phyloP scores from a whole-genome alignment of 1,140 invertebrate species.

The Neelides sp. region DNA sequence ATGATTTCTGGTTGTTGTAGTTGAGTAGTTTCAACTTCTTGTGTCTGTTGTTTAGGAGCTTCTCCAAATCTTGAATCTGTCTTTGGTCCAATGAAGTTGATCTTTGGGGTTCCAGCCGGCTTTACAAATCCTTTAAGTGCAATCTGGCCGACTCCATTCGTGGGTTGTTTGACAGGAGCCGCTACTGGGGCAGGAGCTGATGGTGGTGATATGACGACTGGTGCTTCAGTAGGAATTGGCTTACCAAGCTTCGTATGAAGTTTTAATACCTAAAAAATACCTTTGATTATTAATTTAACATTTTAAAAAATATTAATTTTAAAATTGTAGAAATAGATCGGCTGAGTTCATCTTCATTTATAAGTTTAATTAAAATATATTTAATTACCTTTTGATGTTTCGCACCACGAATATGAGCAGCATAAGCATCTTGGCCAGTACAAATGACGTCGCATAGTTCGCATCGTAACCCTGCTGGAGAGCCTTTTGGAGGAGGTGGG shows the following conservation, averaged over 20 bases:
- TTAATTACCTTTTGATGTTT: conserved; percentile 80
- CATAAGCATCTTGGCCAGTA: conserved; percentile 93
- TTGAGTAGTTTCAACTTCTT: conserved; percentile 2
- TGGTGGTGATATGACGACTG: conserved; percentile 53
- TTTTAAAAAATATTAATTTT: too few species aligned
- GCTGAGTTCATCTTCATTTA: background rate
- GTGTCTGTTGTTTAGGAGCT: conserved; percentile 30
- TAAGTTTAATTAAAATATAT: conserved; percentile 5
- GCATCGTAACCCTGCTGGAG: conserved; percentile 50
- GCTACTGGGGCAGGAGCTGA: conserved; percentile 29
- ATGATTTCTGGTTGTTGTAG: conserved; percentile 5
- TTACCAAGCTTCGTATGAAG: conserved; percentile 93
- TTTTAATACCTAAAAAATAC: conserved; percentile 57
- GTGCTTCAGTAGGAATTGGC: conserved; percentile 87
- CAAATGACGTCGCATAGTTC: conserved; percentile 95
- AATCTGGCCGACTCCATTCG: conserved; percentile 10
- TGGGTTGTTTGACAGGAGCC: conserved; percentile 6
- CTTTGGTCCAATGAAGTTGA: conserved; percentile 67
- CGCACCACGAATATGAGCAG: conserved; percentile 89
- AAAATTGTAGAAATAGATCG: too few species aligned
- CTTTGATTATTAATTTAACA: too few species aligned
- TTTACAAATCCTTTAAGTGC: conserved; percentile 11
- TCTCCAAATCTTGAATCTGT: conserved; percentile 25
- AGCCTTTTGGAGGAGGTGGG: conserved; percentile 44
- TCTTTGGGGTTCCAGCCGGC: conserved; percentile 56